Evolutionary conservation across 2,113 vertebrate species (phyloP).

Genomic region (Raja brachyura): DNA sequence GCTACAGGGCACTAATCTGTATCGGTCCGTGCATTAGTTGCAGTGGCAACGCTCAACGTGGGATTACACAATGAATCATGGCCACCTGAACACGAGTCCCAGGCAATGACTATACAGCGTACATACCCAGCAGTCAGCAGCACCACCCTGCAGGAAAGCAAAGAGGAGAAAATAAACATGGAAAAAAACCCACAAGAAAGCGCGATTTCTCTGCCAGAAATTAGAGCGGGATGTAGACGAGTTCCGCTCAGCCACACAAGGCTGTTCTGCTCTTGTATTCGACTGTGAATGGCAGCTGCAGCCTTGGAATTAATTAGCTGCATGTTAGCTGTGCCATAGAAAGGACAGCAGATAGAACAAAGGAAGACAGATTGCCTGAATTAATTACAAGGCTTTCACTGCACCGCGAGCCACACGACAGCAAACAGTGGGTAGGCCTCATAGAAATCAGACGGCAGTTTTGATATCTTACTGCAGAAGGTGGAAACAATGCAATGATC

Average conservation of each 20-base stretch:
- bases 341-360: not conserved
- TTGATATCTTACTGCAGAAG: not conserved
- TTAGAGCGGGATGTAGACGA: not conserved
- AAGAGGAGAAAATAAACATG: not conserved
- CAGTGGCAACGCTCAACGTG: not conserved
- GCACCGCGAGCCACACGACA: not conserved
- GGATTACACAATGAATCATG: not conserved
- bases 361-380: constrained; percentile 26
- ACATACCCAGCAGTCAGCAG: not conserved
- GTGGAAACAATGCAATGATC: not conserved
- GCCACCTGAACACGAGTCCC: not conserved
- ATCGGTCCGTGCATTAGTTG: no score
- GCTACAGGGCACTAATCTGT: no score
- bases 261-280: not conserved
- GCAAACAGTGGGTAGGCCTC: not conserved
- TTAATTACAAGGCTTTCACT: not conserved
- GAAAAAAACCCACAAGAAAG: not conserved
- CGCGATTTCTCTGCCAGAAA: not conserved
- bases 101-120: not conserved
- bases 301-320: not conserved
- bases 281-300: not conserved
- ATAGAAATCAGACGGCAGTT: not conserved
- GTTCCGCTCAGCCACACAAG: not conserved
- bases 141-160: not conserved
- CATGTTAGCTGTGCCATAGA: not conserved